These are phyloP conservation scores for Hylaea fasciaria DNA, from an alignment of 2,888 invertebrate genomes.

Conservation along the genomic window DNA sequence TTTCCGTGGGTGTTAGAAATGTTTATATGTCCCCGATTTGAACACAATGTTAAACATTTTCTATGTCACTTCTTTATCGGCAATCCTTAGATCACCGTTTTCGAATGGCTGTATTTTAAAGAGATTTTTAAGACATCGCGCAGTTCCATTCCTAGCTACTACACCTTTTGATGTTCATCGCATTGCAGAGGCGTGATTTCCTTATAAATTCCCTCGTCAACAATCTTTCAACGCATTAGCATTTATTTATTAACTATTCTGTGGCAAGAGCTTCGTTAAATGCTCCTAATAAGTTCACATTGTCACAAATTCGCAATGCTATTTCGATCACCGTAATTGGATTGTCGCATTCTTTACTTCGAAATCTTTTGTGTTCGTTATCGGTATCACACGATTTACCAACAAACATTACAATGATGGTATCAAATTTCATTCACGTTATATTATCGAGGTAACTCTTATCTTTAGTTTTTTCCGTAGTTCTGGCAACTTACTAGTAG, in stretches of 20 bases:
- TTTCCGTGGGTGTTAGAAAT: constrained; percentile 29
- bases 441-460: constrained; percentile 7
- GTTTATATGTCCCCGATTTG: constrained; percentile 24
- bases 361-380: constrained; percentile 34
- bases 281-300: constrained; percentile 5
- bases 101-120: background rate
- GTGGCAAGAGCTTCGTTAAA: constrained; percentile 23
- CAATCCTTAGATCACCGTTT: constrained; percentile 12
- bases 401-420: constrained; percentile 11
- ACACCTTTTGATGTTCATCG: constrained; percentile 25
- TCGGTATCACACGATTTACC: constrained; percentile 28
- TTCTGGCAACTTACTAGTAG: constrained; percentile 2
- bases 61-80: background rate
- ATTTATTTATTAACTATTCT: constrained; percentile 47
- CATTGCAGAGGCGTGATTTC: constrained; percentile 61
- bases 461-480: constrained; percentile 19
- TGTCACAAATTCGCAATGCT: constrained; percentile 9
- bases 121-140: background rate
- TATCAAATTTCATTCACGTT: constrained; percentile 24
- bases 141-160: constrained; percentile 1
- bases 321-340: constrained; percentile 35
- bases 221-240: constrained; percentile 63
- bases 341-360: constrained; percentile 33
- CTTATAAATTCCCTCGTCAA: constrained; percentile 55
- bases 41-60: constrained; percentile 16